Evolutionary conservation across 2,888 invertebrate genomes (phyloP), one percentile per base, ranked within the genome.

Genomic region (Ophion slaviceki): DNA sequence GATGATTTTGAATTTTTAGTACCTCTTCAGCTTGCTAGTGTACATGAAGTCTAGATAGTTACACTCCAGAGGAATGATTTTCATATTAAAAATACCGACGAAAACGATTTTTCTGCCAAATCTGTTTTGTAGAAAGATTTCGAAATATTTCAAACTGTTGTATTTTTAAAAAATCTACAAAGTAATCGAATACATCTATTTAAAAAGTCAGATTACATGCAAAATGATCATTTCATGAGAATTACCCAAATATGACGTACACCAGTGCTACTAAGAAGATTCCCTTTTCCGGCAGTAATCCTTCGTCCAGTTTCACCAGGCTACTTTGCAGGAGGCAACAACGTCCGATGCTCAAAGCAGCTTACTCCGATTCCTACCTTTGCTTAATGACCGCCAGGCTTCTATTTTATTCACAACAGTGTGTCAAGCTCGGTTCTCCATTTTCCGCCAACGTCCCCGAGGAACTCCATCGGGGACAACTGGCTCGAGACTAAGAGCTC

Each of bases 341-440:
- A 53, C 8, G 17, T 70, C 47, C 24, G 6, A 17, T 20, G 14
- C 7, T 8, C 40, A 8, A 70, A 70, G 70, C 28, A 20, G 28
- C 47, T 28, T 70, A 10, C 17, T n/a, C 8, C n/a, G 28, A 20
- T 8, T 53, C 11, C 17, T 11, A 10, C 10, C n/a, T 4, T 28
- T 14, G 32, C 53, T 57, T 57, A 28, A 10, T 14, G 57, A 36
- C 53, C 59, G 57, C n/a, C 59, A 59, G 36, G 10, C n/a, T 71
- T 8, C 10, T 62, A 62, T 62, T 62, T 62, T 75, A 75, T 62
- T 75, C 47, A 74, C 11, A n/a, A 28, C 47, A n/a, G 45, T 45
- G 45, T 64, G 75, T 75, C 62, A 64, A 75, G 47, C 62, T 45
- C 28, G 47, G 28, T 62, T 47, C 14, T 28, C 17, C 32, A 57